Conservation (phyloP, 2,113 vertebrate species). For the Trogon melanurus region DNA sequence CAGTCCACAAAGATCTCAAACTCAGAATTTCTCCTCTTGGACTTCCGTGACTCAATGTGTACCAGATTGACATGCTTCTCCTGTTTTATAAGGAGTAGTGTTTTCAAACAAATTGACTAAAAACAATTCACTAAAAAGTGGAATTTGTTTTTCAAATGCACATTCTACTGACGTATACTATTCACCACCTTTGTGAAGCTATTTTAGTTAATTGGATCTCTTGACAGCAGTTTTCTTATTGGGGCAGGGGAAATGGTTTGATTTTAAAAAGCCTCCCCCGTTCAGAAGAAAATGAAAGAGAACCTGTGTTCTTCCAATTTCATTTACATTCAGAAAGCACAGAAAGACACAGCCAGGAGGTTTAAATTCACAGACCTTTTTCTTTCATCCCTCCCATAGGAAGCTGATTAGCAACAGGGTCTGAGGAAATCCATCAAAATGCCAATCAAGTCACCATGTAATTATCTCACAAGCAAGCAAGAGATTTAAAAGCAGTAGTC, state of each 20-base stretch:
- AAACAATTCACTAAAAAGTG: neutral
- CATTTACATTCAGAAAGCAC: neutral
- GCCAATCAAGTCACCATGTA: neutral
- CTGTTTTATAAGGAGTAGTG: conserved; percentile 66
- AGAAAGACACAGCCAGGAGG: neutral
- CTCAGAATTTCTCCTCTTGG: conserved; percentile 92
- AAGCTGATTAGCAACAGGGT: neutral
- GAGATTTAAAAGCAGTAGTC: conserved; percentile 1
- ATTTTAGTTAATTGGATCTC: neutral
- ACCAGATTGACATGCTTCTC: conserved; percentile 95
- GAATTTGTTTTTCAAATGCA: neutral
- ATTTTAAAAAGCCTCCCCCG: neutral
- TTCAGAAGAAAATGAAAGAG: neutral
- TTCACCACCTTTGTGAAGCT: neutral
- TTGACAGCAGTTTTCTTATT: neutral
- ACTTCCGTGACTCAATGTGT: conserved; percentile 96
- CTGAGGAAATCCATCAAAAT: neutral
- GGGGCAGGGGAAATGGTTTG: neutral
- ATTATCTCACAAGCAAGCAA: conserved; percentile 5
- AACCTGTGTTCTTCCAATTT: neutral
- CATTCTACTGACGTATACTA: neutral
- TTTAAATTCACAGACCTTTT: neutral
- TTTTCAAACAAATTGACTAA: neutral
- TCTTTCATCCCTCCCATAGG: neutral
- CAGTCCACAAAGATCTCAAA: conserved; percentile 97